phyloP scores from a whole-genome alignment of 2,888 invertebrate genomes.

The Eudasyphora cyanicolor region DNA sequence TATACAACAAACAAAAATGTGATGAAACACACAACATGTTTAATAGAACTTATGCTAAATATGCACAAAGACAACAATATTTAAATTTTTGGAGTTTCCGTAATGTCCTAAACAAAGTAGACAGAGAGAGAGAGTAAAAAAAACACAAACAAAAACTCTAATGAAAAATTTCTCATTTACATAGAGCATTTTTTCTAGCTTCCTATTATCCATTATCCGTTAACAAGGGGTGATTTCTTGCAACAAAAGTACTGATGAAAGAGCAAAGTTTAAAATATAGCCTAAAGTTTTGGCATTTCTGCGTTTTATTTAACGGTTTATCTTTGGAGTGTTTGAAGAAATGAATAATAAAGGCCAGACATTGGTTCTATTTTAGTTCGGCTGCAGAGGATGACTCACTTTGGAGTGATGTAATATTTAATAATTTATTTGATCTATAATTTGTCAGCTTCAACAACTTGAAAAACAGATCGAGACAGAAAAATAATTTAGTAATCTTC shows the following conservation, averaged over 20 bases:
- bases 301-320: neutral
- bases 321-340: neutral
- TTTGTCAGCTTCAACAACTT: no score
- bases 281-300: constrained; percentile 23
- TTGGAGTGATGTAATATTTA: neutral
- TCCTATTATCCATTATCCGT: neutral
- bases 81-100: neutral
- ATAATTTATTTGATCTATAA: no score
- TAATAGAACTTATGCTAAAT: neutral
- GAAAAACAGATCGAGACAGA: no score
- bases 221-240: neutral
- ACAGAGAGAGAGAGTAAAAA: neutral
- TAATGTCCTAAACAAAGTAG: neutral
- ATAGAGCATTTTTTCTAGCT: neutral
- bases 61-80: neutral
- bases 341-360: constrained; percentile 1
- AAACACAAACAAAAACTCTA: neutral
- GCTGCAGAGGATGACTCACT: neutral
- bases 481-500: no score
- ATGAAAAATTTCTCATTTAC: constrained; percentile 16
- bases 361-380: neutral
- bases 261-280: neutral
- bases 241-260: neutral
- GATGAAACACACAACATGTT: neutral
- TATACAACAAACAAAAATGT: neutral